Percentiles rank a stretch among this genome's conserved stretches.
Evolutionary conservation across 2,888 invertebrate species (phyloP).

Genomic region (Xanthia icteritia): DNA sequence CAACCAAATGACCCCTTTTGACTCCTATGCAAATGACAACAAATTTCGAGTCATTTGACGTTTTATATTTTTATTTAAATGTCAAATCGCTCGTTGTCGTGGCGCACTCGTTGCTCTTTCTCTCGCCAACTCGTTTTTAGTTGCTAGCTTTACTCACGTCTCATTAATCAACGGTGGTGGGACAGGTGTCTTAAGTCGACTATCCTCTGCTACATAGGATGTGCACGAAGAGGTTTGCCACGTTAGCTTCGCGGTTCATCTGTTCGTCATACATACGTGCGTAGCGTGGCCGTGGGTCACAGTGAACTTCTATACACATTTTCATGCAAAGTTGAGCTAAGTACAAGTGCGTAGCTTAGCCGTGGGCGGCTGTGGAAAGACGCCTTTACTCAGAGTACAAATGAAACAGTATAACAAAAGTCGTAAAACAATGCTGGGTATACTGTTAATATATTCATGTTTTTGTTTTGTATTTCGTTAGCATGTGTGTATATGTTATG

Average conservation of each 20-base stretch:
- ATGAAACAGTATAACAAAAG: conserved; percentile 53
- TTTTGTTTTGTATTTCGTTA: conserved; percentile 54
- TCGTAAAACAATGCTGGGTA: conserved; percentile 56
- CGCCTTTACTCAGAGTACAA: conserved; percentile 19
- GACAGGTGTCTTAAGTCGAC: too few relatives aligned
- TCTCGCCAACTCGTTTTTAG: too few relatives aligned
- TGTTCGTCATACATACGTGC: background rate
- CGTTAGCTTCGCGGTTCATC: background rate
- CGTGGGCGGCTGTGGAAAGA: background rate
- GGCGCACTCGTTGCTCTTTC: background rate
- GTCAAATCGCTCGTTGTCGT: too few relatives aligned
- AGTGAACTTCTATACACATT: background rate
- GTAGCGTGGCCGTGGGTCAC: too few relatives aligned
- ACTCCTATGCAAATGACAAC: too few relatives aligned
- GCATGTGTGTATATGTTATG: conserved; percentile 38
- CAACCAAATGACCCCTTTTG: too few relatives aligned
- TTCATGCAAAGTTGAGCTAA: too few relatives aligned
- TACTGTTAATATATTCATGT: conserved; percentile 64
- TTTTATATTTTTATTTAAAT: too few relatives aligned
- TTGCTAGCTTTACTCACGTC: background rate
- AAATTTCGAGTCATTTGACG: too few relatives aligned
- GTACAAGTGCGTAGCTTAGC: background rate
- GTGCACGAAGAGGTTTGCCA: background rate
- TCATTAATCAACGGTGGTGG: too few relatives aligned
- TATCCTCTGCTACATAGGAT: background rate